phyloP scores from a whole-genome alignment of 2,113 vertebrate species.

The Emydocephalus ijimae region DNA sequence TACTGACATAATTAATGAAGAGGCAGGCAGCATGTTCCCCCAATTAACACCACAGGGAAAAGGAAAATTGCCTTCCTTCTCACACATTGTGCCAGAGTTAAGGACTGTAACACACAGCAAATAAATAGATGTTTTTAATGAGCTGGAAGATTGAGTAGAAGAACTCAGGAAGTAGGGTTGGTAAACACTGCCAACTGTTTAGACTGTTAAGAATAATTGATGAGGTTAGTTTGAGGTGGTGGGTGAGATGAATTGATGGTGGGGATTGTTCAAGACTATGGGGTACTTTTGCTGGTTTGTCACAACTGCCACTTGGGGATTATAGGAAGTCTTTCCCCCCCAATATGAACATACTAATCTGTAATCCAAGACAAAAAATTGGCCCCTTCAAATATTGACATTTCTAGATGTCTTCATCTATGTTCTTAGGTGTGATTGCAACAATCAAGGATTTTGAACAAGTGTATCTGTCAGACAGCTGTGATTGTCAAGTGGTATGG shows the following conservation, averaged over 20 bases:
- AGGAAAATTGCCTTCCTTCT: constrained; percentile 85
- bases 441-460: too few species aligned
- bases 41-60: constrained; percentile 94
- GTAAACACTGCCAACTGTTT: constrained; percentile 77
- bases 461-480: neutral
- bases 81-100: constrained; percentile 79
- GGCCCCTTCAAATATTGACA: too few species aligned
- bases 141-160: constrained; percentile 75
- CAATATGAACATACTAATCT: neutral
- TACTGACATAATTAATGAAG: constrained; percentile 92
- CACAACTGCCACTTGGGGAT: neutral
- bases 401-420: neutral
- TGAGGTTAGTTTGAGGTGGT: constrained; percentile 62
- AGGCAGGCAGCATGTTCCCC: constrained; percentile 82
- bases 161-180: constrained; percentile 72
- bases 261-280: neutral
- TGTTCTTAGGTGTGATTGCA: neutral
- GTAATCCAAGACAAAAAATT: neutral
- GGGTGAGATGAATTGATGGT: neutral
- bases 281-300: neutral
- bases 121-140: constrained; percentile 91
- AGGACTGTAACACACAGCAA: constrained; percentile 82
- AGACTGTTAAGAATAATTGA: constrained; percentile 78
- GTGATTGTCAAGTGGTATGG: neutral
- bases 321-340: neutral